phyloP scores from a whole-genome alignment of 2,888 invertebrate genomes.

The Ormyrus thymus region DNA sequence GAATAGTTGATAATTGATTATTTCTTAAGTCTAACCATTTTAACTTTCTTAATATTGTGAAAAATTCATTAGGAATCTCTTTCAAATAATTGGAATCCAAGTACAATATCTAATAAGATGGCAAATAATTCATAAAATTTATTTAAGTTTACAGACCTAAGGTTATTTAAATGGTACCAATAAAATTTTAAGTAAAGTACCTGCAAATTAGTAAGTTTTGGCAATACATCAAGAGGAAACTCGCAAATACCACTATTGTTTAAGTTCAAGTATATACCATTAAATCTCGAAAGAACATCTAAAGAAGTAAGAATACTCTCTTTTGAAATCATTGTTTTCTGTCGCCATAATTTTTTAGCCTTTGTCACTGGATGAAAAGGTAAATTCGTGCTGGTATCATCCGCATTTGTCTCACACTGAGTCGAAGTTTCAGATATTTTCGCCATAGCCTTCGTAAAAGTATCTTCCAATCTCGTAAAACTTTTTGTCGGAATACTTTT shows the following conservation, averaged over 20 bases:
- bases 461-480: slow-evolving; percentile 37
- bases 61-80: slow-evolving; percentile 78
- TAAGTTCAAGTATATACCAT: slow-evolving; percentile 49
- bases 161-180: background rate
- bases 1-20: slow-evolving; percentile 78
- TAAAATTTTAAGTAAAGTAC: slow-evolving; percentile 30
- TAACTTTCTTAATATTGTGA: slow-evolving; percentile 77
- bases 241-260: slow-evolving; percentile 40
- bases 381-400: slow-evolving; percentile 9
- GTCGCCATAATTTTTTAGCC: slow-evolving; percentile 35
- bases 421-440: slow-evolving; percentile 12
- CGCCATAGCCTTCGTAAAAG: slow-evolving; percentile 13
- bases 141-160: background rate
- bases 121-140: slow-evolving; percentile 18
- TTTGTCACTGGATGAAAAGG: slow-evolving; percentile 4
- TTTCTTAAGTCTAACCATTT: slow-evolving; percentile 82
- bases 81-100: slow-evolving; percentile 78
- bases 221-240: slow-evolving; percentile 50
- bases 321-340: slow-evolving; percentile 26
- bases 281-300: slow-evolving; percentile 33
- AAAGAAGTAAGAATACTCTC: slow-evolving; percentile 9
- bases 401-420: background rate
- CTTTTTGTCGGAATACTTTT: slow-evolving; percentile 23
- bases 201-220: slow-evolving; percentile 37
- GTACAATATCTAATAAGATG: slow-evolving; percentile 75